These are phyloP conservation scores for Galendromus occidentalis DNA, from an alignment of 1,140 invertebrate species.

Conservation along the genomic window DNA sequence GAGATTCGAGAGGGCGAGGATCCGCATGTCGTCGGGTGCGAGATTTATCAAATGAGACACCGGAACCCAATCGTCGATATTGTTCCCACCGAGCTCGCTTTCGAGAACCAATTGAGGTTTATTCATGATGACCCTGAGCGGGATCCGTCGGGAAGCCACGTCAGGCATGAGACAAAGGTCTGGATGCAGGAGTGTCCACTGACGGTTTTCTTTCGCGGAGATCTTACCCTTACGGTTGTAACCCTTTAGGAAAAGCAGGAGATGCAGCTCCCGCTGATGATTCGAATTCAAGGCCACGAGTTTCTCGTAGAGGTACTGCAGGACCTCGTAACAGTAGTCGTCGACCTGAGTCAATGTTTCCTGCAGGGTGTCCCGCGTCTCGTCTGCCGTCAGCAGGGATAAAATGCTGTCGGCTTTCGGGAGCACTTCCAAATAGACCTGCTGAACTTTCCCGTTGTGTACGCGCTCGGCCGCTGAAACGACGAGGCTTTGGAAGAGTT, in stretches of 20 bases:
- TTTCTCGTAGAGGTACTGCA: neutral
- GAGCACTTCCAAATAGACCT: neutral
- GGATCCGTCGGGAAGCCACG: neutral
- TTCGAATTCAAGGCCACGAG: neutral
- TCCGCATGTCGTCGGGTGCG: neutral
- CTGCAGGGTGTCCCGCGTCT: neutral
- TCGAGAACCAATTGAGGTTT: neutral
- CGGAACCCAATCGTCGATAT: constrained; percentile 5
- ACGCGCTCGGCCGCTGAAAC: neutral
- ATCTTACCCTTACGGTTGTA: neutral
- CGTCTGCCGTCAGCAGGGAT: neutral
- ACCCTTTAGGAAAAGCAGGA: neutral
- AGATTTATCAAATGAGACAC: neutral
- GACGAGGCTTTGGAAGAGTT: neutral
- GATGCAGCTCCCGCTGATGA: neutral
- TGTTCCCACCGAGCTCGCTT: neutral
- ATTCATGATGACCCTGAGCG: neutral
- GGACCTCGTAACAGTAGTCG: neutral
- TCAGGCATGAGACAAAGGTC: neutral
- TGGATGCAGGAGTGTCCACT: neutral
- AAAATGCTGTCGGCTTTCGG: constrained; percentile 2
- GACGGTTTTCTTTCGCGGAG: neutral
- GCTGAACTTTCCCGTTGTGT: neutral
- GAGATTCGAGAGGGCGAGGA: neutral
- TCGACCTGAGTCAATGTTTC: neutral